Evolutionary conservation across 2,888 invertebrate genomes (phyloP), one percentile per base, ranked within the genome.

Genomic region (Drosophila parthenogenetica): DNA sequence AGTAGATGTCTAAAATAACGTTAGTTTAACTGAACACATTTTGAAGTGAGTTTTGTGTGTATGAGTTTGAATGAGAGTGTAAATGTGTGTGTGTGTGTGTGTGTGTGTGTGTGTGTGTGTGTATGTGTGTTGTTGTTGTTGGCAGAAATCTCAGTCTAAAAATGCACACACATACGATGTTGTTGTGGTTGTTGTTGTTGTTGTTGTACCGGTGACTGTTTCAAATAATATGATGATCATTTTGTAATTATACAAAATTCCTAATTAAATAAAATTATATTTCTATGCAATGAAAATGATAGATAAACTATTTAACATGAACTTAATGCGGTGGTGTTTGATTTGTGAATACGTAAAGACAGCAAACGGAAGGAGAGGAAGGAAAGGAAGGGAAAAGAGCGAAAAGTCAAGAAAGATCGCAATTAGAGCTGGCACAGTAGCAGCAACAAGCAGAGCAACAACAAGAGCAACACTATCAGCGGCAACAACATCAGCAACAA

Each of bases 21-120:
- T 83, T 83, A 88, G 51, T 77, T 83, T 86, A 88, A 86, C 89
- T 85, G 85, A 85, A 85, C 85, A 85, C 85, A 85, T 77, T 87
- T 73, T 73, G 64, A 87, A 89, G 72, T 83, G 83, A 85, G 79
- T 74, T 73, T 69, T 61, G 42, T 62, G 42, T 49, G 29, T 54
- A 10, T 77, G 17, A 45, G 46, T 32, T 16, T 64, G 53, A 46
- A 57, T 60, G 62, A 62, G 69, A 66, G 16, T 60, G 13, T 63
- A n/a, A n/a, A n/a, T n/a, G 37, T 61, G 46, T 39, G 14, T 25
- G 19, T 50, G 14, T 77, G 19, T 49, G 46, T 43, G 17, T 62
- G 45, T 45, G 60, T 65, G 60, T 65, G 63, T 67, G 14, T 70
- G 13, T 50, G n/a, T 58, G 40, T 68, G n/a, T n/a, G n/a, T n/a